phyloP scores from a whole-genome alignment of 2,113 vertebrate genomes.

The Noctilio leporinus region DNA sequence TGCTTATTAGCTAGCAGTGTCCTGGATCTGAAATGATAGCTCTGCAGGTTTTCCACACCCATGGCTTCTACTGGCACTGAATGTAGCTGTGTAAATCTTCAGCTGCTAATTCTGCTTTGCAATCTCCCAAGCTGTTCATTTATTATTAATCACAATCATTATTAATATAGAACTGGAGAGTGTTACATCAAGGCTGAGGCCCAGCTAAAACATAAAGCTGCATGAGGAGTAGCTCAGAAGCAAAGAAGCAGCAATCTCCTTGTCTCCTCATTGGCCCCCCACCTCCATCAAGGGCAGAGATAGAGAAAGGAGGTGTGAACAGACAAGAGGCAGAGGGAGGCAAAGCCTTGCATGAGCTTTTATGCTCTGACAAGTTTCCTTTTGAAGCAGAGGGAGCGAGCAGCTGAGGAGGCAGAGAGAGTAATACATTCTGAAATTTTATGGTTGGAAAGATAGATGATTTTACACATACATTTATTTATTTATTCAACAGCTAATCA shows the following conservation, averaged over 20 bases:
- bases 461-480: not conserved
- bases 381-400: not conserved
- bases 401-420: not conserved
- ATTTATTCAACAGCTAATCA: not conserved
- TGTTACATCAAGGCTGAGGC: constrained; percentile 41
- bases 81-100: constrained; percentile 63
- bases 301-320: not conserved
- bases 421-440: not conserved
- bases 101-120: constrained; percentile 49
- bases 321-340: not conserved
- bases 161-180: constrained; percentile 57
- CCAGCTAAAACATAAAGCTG: constrained; percentile 13
- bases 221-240: not conserved
- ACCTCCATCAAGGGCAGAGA: not conserved
- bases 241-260: not conserved
- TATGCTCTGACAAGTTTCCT: not conserved
- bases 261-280: not conserved
- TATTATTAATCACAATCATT: constrained; percentile 70
- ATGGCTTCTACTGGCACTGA: constrained; percentile 39
- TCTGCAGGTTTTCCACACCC: not conserved
- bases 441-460: not conserved
- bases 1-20: constrained; percentile 21
- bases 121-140: constrained; percentile 61
- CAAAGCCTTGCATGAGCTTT: not conserved
- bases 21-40: constrained; percentile 33